Evolutionary conservation across 37 sponge, comb jelly and placozoan species (phyloP).

Genomic region (Geodia barretti): DNA sequence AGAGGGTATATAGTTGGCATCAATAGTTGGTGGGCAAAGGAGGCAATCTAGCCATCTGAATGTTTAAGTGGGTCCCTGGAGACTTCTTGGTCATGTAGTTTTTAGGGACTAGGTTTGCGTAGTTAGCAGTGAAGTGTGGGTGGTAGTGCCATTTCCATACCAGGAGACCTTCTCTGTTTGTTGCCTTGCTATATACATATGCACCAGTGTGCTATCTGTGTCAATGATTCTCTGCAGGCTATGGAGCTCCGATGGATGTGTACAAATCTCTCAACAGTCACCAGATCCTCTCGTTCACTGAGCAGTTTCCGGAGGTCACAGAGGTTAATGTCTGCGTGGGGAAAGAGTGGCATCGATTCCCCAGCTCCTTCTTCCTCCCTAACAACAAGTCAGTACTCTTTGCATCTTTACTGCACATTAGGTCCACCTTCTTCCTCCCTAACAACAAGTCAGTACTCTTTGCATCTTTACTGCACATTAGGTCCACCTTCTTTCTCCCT

Average conservation of each 20-base stretch:
- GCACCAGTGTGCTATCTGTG: background rate
- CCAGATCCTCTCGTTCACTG: background rate
- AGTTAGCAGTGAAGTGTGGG: too few species aligned
- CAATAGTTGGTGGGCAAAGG: too few species aligned
- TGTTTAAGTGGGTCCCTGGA: too few species aligned
- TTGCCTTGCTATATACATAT: background rate
- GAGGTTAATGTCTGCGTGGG: slow-evolving; percentile 93
- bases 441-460: slow-evolving; percentile 7
- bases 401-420: background rate
- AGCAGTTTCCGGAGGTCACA: background rate
- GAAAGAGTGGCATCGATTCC: slow-evolving; percentile 97
- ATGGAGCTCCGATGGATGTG: slow-evolving; percentile 87
- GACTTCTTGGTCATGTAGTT: too few species aligned
- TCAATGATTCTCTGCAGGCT: too few species aligned
- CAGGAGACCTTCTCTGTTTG: too few species aligned
- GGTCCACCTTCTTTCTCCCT: slow-evolving; percentile 95
- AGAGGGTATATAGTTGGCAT: too few species aligned
- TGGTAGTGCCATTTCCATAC: too few species aligned
- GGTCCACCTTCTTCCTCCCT: slow-evolving; percentile 95
- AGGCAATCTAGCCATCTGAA: too few species aligned
- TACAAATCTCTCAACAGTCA: slow-evolving; percentile 61
- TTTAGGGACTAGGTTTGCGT: too few species aligned
- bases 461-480: background rate
- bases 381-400: slow-evolving; percentile 7
- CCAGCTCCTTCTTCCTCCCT: slow-evolving; percentile 93